Evolutionary conservation across 1,140 invertebrate species (phyloP), one percentile per base, ranked within the genome.

Genomic region (Psix sp.): DNA sequence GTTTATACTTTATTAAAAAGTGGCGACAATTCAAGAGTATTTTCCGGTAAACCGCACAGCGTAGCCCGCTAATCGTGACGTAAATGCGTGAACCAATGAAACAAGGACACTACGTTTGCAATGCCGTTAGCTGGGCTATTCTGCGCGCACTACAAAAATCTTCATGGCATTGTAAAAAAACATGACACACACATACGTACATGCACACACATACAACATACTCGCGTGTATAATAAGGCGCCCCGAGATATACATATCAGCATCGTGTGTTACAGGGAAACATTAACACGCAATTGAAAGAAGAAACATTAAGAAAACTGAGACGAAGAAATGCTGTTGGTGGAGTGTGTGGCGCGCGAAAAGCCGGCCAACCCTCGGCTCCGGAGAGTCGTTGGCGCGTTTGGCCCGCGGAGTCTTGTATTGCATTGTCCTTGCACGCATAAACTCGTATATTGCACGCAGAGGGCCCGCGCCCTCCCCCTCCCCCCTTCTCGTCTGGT

Each of bases 151-250:
- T 67, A 65, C 48, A 66, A 66, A 66, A 66, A 56, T 46, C 49
- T 49, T 66, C 62, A 66, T 66, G 62, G 62, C 59, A 62, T 60
- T 45, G 40, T 56, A 66, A 67, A 67, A 67, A 67, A 67, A 56
- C 33, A 43, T 56, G 43, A 57, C 45, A 67, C 60, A 56, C 62
- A 42, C 29, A 57, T 13, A 26, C 35, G 35, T 17, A 35, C 20
- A 49, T 29, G 14, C 36, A 39, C 54, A 67, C 36, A 42, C 48
- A 36, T 31, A 57, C 62, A 14, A 48, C 52, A 57, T 18, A 51
- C 42, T 36, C 39, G 38, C 38, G 43, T 56, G 45, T 56, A 56
- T 38, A 54, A 36, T 59, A 43, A 57, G 46, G 59, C 46, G 59
- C 39, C 59, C 46, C 43, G 24, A 54, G 39, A 52, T 52, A 29